Base-by-base conservation (phyloP, 2,113 vertebrate species). In the Sphyrna mokarran region DNA sequence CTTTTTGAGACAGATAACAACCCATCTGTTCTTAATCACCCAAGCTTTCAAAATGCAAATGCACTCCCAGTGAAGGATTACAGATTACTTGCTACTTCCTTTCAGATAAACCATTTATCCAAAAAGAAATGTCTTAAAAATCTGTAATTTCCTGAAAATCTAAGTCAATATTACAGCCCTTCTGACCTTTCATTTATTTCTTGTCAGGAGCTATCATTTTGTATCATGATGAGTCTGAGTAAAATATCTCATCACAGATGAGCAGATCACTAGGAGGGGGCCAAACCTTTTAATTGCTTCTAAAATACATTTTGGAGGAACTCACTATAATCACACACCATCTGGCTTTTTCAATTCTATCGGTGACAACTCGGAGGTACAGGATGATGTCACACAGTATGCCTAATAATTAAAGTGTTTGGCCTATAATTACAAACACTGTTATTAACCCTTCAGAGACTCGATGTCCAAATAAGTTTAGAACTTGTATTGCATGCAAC, bases 301-400 rank as follows among this genome's bases (percentile, higher is more conserved):
- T 94, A 94, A 78, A 96, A 96, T 63, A 70, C 89, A 90, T 96
- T 91, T 91, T 89, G 69, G 95, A 96, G 86, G 58, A 66, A 85
- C 70, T 63, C 40, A 96, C 69, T 76, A 78, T 96, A 95, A 94
- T 96, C 89, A 95, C 95, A 96, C 48, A 96, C 95, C 95, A 96
- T 96, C 90, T 96, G 95, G 89, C 93, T 91, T 94, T 96, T 89
- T 94, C 93, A 96, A 78, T 80, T 96, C 54, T 94, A 20, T 80
- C 91, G 37, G 87, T 96, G 89, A 63, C 61, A 96, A 78, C 90
- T 96, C 61, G 16, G 40, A 95, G 95, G 95, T 87, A 89, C 66
- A 80, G 91, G 70, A 85, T 94, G 70, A 83, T 94, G 54, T 96
- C 90, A 94, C 70, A 29, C 8, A 89, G 90, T 96, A 58, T 43